These are phyloP conservation scores for Cottoperca gobio DNA, from an alignment of 2,797 vertebrate genomes.

Conservation along the genomic window DNA sequence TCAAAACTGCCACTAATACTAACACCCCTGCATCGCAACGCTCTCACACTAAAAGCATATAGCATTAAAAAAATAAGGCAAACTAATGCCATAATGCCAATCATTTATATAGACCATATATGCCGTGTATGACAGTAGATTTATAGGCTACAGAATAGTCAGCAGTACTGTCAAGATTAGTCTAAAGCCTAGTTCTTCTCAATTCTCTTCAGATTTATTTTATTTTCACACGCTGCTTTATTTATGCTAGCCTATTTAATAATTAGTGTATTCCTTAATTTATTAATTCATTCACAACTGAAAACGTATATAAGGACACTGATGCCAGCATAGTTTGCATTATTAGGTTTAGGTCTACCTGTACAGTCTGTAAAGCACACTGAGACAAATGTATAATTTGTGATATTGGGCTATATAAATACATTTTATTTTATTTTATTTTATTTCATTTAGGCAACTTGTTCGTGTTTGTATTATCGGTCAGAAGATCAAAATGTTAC, in stretches of 20 bases:
- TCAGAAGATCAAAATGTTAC: no score
- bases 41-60: neutral
- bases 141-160: neutral
- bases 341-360: no score
- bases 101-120: no score
- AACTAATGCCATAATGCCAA: no score
- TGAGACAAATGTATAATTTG: no score
- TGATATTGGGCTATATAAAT: no score
- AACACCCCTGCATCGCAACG: neutral
- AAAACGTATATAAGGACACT: neutral
- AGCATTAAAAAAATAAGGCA: neutral
- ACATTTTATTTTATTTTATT: no score
- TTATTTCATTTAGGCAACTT: neutral
- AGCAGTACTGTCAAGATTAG: neutral
- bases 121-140: neutral
- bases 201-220: neutral
- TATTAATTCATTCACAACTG: neutral
- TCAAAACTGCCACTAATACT: neutral
- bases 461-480: neutral
- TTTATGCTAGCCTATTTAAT: neutral
- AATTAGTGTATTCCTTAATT: neutral
- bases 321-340: neutral
- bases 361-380: no score
- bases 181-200: neutral
- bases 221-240: neutral